Evolutionary conservation across 2,888 invertebrate genomes (phyloP).

Genomic region (Allygus modestus): DNA sequence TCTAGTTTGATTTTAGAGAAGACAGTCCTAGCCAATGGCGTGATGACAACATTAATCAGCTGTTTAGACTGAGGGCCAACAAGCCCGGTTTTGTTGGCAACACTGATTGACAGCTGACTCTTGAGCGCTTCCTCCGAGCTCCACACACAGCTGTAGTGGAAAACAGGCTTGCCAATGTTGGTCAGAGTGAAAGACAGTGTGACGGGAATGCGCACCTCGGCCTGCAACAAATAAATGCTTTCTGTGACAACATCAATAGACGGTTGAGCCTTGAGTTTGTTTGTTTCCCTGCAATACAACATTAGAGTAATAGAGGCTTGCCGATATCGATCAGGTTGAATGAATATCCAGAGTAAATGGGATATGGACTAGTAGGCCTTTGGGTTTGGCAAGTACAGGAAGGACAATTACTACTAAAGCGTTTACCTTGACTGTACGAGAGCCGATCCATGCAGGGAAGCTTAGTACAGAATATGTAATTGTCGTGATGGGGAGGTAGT

Average conservation of each 20-base stretch:
- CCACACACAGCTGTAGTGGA: slow-evolving; percentile 50
- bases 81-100: slow-evolving; percentile 34
- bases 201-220: slow-evolving; percentile 29
- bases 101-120: slow-evolving; percentile 6
- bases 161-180: slow-evolving; percentile 58
- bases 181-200: slow-evolving; percentile 14
- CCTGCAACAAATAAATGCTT: slow-evolving; percentile 3
- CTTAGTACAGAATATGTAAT: no score
- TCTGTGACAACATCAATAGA: neutral
- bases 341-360: no score
- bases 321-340: no score
- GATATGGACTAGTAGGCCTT: no score
- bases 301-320: no score
- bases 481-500: no score
- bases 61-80: slow-evolving; percentile 42
- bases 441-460: no score
- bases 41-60: slow-evolving; percentile 28
- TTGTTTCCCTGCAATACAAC: no score
- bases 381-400: no score
- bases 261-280: no score
- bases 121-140: neutral
- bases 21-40: slow-evolving; percentile 11
- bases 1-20: slow-evolving; percentile 36
- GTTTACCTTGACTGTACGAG: no score
- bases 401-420: no score